These are phyloP conservation scores for Plagodis pulveraria DNA, from an alignment of 2,888 invertebrate genomes.

Conservation along the genomic window DNA sequence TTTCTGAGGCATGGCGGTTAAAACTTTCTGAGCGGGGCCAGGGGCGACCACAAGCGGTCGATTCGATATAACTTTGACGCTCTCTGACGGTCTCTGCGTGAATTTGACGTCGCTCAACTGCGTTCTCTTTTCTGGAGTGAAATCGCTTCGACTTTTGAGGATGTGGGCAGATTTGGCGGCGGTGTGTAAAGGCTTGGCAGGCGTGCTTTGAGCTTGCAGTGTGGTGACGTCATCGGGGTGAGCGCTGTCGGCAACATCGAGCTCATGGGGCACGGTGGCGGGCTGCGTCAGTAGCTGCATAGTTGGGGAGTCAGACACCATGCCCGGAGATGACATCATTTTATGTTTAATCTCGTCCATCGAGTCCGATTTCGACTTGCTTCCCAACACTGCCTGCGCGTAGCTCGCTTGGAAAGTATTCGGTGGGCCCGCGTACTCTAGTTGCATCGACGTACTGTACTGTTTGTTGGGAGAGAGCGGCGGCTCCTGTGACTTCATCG, in stretches of 20 bases:
- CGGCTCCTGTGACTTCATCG: constrained; percentile 64
- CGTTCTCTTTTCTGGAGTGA: constrained; percentile 58
- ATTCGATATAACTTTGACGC: constrained; percentile 73
- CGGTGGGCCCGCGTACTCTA: constrained; percentile 70
- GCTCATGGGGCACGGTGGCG: constrained; percentile 66
- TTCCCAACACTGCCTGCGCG: constrained; percentile 71
- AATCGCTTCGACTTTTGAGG: constrained; percentile 68
- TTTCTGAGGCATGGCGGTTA: constrained; percentile 25
- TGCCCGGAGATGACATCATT: constrained; percentile 61
- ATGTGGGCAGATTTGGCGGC: constrained; percentile 72
- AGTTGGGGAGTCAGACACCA: constrained; percentile 69
- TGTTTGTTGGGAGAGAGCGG: constrained; percentile 62
- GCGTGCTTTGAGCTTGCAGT: constrained; percentile 61
- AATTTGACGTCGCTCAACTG: constrained; percentile 66
- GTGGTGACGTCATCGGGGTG: constrained; percentile 64
- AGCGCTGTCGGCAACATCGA: constrained; percentile 58
- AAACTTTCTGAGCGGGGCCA: constrained; percentile 64
- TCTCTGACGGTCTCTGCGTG: constrained; percentile 70
- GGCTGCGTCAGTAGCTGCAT: constrained; percentile 74
- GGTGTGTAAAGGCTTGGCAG: constrained; percentile 49
- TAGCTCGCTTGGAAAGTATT: constrained; percentile 79
- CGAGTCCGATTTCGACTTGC: constrained; percentile 67
- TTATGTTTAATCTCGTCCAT: constrained; percentile 67
- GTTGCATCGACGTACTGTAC: constrained; percentile 58
- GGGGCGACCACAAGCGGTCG: constrained; percentile 72